Evolutionary conservation across 2,888 invertebrate genomes (phyloP), one percentile per base, ranked within the genome.

Genomic region (Latheticus oryzae): DNA sequence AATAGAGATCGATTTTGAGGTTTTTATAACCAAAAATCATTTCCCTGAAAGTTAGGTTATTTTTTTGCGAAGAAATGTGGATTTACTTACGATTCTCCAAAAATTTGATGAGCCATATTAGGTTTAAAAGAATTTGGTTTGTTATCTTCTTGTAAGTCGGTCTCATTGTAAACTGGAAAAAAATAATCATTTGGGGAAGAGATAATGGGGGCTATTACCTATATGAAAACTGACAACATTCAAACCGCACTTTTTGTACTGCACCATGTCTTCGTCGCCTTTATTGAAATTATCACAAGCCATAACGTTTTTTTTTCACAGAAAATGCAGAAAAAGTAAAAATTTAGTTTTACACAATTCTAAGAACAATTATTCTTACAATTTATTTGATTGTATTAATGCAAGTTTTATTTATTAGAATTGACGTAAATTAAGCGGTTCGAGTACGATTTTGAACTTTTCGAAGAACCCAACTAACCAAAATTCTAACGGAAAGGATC

Each of bases 11-110:
- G 8, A 74, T 86, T 56, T 84, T 83, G 21, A 97, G 80, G 71
- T 93, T 90, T 72, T 89, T 87, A 76, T 95, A 98, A 1, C 97
- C 98, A 81, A 95, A 96, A 76, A 98, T 95, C 60, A 87, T 90
- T 80, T 98, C 98, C 70, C 76, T 50, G 38, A 13, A 40, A 40
- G 40, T 43, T 26, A 43, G 28, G 77, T 26, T 40, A 40, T 11
- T 5, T 23, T 2, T 5, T n/a, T 1, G n/a, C 1, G 13, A n/a
- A n/a, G n/a, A n/a, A n/a, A n/a, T n/a, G n/a, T n/a, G n/a, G n/a
- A n/a, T n/a, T n/a, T n/a, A 48, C 33, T 55, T 66, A 76, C 76
- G 86, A 88, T 65, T 93, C 91, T 2, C 94, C 95, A 78, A 95
- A 96, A 53, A 96, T 88, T 79, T 97, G 96, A 81, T 97, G 94